phyloP scores from a whole-genome alignment of 2,113 vertebrate species.

The Anoura caudifer region DNA sequence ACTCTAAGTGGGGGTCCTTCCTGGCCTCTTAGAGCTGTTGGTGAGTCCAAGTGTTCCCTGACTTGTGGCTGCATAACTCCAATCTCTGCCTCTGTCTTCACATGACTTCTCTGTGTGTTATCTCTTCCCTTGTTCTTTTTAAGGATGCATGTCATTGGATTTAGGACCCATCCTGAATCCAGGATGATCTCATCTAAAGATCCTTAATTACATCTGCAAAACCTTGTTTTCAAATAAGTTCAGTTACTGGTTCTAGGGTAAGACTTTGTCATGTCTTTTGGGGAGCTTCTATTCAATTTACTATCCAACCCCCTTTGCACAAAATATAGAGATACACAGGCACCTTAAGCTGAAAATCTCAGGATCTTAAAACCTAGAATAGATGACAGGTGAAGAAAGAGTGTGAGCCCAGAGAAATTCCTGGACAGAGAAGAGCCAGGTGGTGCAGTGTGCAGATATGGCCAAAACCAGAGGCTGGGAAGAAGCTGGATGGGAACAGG shows the following conservation, averaged over 20 bases:
- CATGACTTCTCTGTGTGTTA: not conserved
- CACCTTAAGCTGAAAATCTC: not conserved
- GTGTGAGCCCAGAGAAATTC: not conserved
- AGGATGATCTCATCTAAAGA: not conserved
- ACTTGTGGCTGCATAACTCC: not conserved
- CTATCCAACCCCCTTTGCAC: not conserved
- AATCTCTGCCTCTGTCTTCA: not conserved
- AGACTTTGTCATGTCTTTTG: not conserved
- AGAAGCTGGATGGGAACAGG: not conserved
- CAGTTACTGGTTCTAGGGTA: not conserved
- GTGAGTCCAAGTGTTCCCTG: no score
- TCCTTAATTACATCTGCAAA: not conserved
- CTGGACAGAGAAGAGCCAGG: not conserved
- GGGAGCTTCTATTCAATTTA: not conserved
- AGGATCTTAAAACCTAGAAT: not conserved
- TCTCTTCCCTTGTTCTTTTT: not conserved
- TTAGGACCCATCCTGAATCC: not conserved
- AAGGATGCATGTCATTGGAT: not conserved
- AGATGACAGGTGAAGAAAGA: not conserved
- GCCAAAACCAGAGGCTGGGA: not conserved
- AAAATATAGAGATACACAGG: not conserved
- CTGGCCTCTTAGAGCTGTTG: not conserved
- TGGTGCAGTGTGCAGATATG: rapidly evolving
- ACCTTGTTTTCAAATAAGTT: not conserved
- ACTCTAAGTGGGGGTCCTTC: no score